Evolutionary conservation across 1,140 invertebrate species (phyloP), one percentile per base, ranked within the genome.

Genomic region (Planococcus citri): DNA sequence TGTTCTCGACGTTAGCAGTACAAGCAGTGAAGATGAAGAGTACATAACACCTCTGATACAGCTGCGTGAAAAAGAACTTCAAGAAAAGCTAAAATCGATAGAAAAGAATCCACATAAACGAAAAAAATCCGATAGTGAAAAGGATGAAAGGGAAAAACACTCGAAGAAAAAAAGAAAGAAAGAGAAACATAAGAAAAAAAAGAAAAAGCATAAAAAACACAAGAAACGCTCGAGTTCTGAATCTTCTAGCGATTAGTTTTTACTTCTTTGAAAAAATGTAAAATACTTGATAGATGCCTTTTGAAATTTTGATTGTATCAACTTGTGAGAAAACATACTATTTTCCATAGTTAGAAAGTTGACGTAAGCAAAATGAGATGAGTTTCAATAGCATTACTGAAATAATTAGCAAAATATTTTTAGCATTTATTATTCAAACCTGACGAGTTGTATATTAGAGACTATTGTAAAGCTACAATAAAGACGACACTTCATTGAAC

Each of bases 1-100:
- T 73, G 88, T 97, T 1, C 78, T 97, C 70, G 95, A 98, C 79
- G 92, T 97, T 1, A 95, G 92, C 75, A 95, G 92, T 74, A 98
- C 95, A 73, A 95, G 92, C 72, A 91, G 94, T 73, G 86, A 84
- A 51, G 90, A 91, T 70, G 74, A 76, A 24, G 85, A 91, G 70
- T 90, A 90, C 77, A 78, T 85, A 0, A 94, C 92, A 2, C 92
- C 92, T 12, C 77, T 94, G 20, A 91, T 89, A 27, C 86, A 86
- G 71, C 77, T 94, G 61, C 79, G 90, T 38, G 88, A 91, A 72
- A 83, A 87, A 69, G 91, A 94, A 77, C 76, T 93, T 4, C 69
- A 81, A 17, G 78, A 78, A 58, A 80, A 82, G 69, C 75, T 80
- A 27, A 84, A 83, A 70, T 82, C 83, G 72, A 79, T 79, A 24